A percentile compares a stretch with the other conserved stretches of the same genome.
Evolutionary conservation across 2,113 vertebrate genomes (phyloP).

Genomic region (Sander lucioperca): DNA sequence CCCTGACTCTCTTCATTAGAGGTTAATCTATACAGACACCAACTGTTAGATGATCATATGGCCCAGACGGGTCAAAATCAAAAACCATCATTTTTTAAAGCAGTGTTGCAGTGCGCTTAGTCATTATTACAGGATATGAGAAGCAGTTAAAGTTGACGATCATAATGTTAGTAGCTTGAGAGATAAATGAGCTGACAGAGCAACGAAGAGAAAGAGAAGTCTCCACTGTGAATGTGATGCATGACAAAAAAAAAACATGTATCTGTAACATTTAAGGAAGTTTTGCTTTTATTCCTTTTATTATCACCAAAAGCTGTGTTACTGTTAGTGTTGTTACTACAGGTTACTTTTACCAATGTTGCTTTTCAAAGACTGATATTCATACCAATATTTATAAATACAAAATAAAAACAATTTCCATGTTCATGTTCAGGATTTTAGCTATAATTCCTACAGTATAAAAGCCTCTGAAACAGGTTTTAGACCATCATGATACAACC

Average conservation of each 20-base stretch:
- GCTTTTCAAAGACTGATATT: not conserved
- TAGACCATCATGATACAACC: too few species aligned
- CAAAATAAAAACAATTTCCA: too few species aligned
- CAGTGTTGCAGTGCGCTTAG: not conserved
- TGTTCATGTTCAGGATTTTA: not conserved
- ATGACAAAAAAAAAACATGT: not conserved
- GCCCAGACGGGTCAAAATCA: slow-evolving; percentile 33
- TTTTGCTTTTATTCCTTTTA: not conserved
- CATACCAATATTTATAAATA: not conserved
- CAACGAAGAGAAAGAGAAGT: not conserved
- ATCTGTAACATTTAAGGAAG: not conserved
- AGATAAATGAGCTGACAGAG: slow-evolving; percentile 11
- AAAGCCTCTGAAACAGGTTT: not conserved
- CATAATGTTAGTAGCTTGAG: not conserved
- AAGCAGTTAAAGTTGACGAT: not conserved
- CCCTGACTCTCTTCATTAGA: slow-evolving; percentile 79
- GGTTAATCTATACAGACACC: slow-evolving; percentile 50
- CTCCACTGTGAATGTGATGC: not conserved
- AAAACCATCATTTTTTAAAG: slow-evolving; percentile 4
- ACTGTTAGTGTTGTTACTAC: too few species aligned
- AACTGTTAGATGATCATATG: slow-evolving; percentile 26
- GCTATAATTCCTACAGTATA: not conserved
- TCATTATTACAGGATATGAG: not conserved
- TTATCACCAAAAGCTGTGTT: not conserved
- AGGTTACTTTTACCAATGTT: not conserved